phyloP scores from a whole-genome alignment of 2,888 invertebrate genomes.

The Scaptomyza parva region DNA sequence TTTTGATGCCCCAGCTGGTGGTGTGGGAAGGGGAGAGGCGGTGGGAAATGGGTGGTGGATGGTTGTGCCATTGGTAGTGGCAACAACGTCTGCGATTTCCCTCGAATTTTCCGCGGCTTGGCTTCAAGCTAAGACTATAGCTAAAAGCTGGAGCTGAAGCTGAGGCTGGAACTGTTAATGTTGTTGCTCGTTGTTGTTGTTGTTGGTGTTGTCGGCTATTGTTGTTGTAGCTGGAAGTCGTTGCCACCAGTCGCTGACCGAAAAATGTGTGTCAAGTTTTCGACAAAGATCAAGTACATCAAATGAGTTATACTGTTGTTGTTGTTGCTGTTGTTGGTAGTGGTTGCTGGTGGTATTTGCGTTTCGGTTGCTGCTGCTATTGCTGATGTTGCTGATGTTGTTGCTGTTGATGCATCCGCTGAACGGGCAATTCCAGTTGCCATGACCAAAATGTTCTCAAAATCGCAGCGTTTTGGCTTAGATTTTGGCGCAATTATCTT shows the following conservation, averaged over 20 bases:
- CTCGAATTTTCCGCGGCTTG: slow-evolving; percentile 72
- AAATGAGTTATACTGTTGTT: slow-evolving; percentile 38
- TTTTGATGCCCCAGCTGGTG: slow-evolving; percentile 16
- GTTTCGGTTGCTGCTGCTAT: slow-evolving; percentile 11
- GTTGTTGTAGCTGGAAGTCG: slow-evolving; percentile 52
- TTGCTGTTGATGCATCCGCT: slow-evolving; percentile 42
- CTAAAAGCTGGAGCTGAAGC: slow-evolving; percentile 50
- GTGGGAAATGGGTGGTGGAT: background rate
- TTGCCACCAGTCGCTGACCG: slow-evolving; percentile 67
- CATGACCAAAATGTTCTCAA: slow-evolving; percentile 74
- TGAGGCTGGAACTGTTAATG: slow-evolving; percentile 32
- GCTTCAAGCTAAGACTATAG: slow-evolving; percentile 39
- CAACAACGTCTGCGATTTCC: slow-evolving; percentile 60
- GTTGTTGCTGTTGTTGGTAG: slow-evolving; percentile 15
- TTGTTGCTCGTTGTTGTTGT: slow-evolving; percentile 13
- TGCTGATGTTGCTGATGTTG: slow-evolving; percentile 25
- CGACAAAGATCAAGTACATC: slow-evolving; percentile 83
- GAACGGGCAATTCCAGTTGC: slow-evolving; percentile 60
- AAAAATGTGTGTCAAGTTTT: slow-evolving; percentile 83
- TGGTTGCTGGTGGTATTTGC: slow-evolving; percentile 19
- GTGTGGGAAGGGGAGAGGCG: background rate
- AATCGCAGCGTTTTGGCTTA: slow-evolving; percentile 39
- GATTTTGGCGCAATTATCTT: slow-evolving; percentile 60
- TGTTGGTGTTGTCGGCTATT: slow-evolving; percentile 25
- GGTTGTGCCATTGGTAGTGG: slow-evolving; percentile 9